Conservation (phyloP, 2,797 vertebrate species). For the Phataginus tricuspis region DNA sequence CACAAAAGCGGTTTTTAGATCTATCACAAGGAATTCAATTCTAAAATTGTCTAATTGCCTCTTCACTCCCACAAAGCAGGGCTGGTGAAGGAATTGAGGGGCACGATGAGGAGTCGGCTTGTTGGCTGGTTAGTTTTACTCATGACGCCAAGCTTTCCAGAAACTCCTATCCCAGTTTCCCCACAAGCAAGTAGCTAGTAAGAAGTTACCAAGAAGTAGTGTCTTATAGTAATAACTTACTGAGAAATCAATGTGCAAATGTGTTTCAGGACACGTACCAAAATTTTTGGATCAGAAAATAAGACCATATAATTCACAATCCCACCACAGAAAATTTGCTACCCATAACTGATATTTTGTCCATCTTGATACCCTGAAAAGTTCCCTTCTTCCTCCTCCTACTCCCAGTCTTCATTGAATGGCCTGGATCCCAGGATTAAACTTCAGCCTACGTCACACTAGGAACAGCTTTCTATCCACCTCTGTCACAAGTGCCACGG, state of each 20-base stretch:
- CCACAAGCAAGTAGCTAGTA: not conserved
- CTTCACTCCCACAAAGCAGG: not conserved
- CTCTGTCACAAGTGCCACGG: not conserved
- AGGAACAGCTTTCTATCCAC: not conserved
- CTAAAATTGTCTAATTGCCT: slow-evolving; percentile 1
- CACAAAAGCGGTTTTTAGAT: not conserved
- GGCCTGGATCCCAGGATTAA: not conserved
- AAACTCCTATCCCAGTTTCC: not conserved
- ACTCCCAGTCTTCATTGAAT: not conserved
- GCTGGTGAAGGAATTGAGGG: not conserved
- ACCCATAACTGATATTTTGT: not conserved
- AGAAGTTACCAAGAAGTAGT: not conserved
- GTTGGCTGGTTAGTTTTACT: not conserved
- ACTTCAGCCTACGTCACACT: not conserved
- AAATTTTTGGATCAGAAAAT: not conserved
- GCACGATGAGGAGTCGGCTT: not conserved
- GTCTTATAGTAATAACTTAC: not conserved
- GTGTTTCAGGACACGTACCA: not conserved
- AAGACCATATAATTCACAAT: not conserved
- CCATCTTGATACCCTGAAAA: not conserved
- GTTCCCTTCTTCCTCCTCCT: not conserved
- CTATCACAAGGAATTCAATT: not conserved
- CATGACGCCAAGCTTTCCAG: not conserved
- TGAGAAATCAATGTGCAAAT: not conserved
- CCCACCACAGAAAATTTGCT: not conserved